Evolutionary conservation across 2,888 invertebrate genomes (phyloP).

Genomic region (Oscheius sp.): DNA sequence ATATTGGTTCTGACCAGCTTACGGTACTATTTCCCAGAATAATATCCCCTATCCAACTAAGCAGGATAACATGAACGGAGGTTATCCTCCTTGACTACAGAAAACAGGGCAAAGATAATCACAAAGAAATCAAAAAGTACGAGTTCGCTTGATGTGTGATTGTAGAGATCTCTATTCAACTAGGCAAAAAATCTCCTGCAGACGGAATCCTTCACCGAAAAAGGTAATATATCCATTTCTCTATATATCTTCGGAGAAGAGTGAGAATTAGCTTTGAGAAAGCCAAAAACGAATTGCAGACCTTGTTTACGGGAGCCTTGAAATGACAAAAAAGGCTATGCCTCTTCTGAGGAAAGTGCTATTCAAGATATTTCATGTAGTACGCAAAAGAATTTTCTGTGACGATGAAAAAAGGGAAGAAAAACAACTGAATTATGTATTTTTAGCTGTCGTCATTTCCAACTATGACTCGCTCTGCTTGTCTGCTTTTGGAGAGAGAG

Average conservation of each 20-base stretch:
- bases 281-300: constrained; percentile 21
- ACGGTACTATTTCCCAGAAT: too few relatives aligned
- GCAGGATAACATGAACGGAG: too few relatives aligned
- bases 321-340: background rate
- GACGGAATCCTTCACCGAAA: too few relatives aligned
- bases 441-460: background rate
- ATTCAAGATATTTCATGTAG: background rate
- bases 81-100: too few relatives aligned
- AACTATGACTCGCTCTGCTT: background rate
- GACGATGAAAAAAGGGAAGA: background rate
- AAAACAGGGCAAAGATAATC: too few relatives aligned
- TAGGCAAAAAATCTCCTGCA: background rate
- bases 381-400: background rate
- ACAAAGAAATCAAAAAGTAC: too few relatives aligned
- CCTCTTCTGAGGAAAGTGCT: background rate
- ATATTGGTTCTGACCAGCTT: too few relatives aligned
- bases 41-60: too few relatives aligned
- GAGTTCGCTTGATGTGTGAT: too few relatives aligned
- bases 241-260: too few relatives aligned
- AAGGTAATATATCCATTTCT: too few relatives aligned
- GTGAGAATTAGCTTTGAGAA: constrained; percentile 1
- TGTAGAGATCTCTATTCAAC: too few relatives aligned
- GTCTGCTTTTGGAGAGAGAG: background rate
- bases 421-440: background rate
- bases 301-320: constrained; percentile 1